These are phyloP conservation scores for Siniperca obscura DNA, from an alignment of 2,797 vertebrate species.

Conservation along the genomic window DNA sequence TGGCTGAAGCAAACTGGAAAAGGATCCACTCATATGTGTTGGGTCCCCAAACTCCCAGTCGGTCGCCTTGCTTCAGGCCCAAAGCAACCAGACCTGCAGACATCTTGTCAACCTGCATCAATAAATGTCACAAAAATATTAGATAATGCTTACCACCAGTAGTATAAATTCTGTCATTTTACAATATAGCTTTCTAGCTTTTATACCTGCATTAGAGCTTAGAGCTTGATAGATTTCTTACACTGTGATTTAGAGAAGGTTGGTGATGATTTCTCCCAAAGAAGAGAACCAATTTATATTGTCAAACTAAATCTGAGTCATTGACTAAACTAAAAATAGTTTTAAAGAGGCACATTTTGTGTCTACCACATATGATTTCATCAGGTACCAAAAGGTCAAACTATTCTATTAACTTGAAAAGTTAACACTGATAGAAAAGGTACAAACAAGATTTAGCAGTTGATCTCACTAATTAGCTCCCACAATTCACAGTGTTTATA, in stretches of 20 bases:
- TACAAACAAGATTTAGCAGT: background rate
- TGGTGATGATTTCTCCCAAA: background rate
- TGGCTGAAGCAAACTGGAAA: slow-evolving; percentile 91
- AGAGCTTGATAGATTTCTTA: background rate
- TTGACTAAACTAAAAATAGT: background rate
- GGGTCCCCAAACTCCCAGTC: slow-evolving; percentile 93
- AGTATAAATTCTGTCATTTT: background rate
- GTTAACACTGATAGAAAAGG: background rate
- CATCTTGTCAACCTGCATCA: slow-evolving; percentile 86
- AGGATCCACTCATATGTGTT: slow-evolving; percentile 93
- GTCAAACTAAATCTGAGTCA: background rate
- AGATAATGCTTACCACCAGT: background rate
- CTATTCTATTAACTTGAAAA: background rate
- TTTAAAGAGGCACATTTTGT: background rate
- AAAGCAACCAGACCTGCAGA: slow-evolving; percentile 91
- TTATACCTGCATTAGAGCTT: no score
- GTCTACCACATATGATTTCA: background rate
- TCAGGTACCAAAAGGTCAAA: background rate
- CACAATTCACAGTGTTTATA: background rate
- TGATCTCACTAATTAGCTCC: background rate
- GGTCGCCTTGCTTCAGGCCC: slow-evolving; percentile 88
- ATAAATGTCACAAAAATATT: background rate
- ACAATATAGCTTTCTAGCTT: background rate
- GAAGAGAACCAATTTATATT: background rate
- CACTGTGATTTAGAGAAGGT: background rate